These are phyloP conservation scores for Epinephelus malabaricus DNA, from an alignment of 2,797 vertebrate species.

Conservation along the genomic window DNA sequence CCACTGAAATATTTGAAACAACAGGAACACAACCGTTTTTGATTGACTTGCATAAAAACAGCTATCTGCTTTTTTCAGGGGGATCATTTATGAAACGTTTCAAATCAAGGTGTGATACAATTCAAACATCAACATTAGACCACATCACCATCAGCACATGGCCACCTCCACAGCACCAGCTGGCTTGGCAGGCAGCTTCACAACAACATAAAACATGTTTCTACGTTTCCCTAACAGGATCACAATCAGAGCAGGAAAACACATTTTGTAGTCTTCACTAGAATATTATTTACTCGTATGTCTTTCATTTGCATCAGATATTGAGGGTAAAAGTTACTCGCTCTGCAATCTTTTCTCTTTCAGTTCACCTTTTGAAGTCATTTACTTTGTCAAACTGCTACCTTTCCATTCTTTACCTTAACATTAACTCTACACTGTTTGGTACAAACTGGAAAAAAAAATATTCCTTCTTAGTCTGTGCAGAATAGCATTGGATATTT, in stretches of 20 bases:
- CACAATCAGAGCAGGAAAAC: constrained; percentile 14
- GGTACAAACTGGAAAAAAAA: background rate
- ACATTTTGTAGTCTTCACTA: background rate
- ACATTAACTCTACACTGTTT: background rate
- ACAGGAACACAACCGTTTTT: too few species aligned
- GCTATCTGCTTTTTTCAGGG: background rate
- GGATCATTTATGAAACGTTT: background rate
- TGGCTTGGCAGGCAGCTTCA: constrained; percentile 17
- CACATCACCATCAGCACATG: constrained; percentile 15
- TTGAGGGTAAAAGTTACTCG: background rate
- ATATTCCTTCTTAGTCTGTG: background rate
- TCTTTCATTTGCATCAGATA: background rate
- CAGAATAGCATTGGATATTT: background rate
- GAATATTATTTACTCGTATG: background rate
- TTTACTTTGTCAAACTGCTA: background rate
- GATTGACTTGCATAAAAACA: too few species aligned
- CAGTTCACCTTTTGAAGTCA: background rate
- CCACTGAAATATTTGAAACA: too few species aligned
- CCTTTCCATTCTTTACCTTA: background rate
- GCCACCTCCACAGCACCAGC: background rate
- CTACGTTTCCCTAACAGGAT: background rate
- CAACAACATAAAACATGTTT: constrained; percentile 8
- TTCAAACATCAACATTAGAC: constrained; percentile 9
- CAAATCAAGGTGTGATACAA: constrained; percentile 5
- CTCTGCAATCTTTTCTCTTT: background rate